Conservation (phyloP, 2,888 invertebrate species). For the Psylliodes chrysocephalus region DNA sequence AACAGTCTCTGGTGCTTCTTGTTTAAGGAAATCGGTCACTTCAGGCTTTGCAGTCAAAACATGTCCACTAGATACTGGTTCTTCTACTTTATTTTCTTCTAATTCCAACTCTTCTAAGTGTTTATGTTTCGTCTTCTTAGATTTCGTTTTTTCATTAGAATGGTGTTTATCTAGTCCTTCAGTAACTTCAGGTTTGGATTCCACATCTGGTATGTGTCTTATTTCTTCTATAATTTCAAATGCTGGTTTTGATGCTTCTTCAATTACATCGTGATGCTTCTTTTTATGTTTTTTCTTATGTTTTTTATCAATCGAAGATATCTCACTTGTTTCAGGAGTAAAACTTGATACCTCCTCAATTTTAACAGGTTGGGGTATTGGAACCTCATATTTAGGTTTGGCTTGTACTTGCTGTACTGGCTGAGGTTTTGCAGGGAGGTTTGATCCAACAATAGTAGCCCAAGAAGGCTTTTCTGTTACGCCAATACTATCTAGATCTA, state of each 20-base stretch:
- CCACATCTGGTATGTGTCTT: constrained; percentile 32
- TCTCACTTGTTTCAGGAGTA: constrained; percentile 10
- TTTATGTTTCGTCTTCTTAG: constrained; percentile 45
- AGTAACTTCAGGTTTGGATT: neutral
- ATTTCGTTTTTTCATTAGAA: constrained; percentile 33
- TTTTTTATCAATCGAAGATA: constrained; percentile 31
- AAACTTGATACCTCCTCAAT: neutral
- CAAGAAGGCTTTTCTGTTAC: constrained; percentile 28
- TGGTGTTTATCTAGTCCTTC: neutral
- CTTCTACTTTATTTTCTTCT: neutral
- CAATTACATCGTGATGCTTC: constrained; percentile 35
- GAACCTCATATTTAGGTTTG: neutral
- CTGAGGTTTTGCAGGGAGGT: constrained; percentile 26
- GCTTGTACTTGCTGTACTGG: neutral
- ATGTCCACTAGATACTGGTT: too few species aligned
- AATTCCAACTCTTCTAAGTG: neutral
- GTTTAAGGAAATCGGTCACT: too few species aligned
- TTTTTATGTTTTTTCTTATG: constrained; percentile 40
- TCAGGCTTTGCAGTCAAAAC: neutral
- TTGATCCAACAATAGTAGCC: constrained; percentile 37
- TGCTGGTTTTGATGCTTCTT: constrained; percentile 37
- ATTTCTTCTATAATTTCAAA: constrained; percentile 44
- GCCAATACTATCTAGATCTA: neutral
- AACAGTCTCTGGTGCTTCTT: constrained; percentile 2
- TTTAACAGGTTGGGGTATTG: neutral